Evolutionary conservation across 2,113 vertebrate genomes (phyloP).

Genomic region (Salvator merianae): DNA sequence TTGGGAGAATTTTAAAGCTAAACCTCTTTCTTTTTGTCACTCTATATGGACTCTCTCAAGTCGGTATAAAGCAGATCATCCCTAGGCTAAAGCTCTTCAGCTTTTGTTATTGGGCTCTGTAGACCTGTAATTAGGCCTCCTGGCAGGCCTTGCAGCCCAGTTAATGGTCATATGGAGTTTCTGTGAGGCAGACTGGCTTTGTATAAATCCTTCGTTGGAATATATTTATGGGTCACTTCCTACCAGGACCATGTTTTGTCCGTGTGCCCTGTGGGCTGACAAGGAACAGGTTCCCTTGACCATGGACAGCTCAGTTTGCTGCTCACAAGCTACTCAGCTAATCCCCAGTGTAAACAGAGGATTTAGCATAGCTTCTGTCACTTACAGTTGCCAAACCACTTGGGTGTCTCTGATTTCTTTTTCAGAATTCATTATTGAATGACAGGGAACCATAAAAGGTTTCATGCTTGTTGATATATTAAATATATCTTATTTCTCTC

Average conservation of each 20-base stretch:
- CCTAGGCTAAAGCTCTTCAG: conserved; percentile 95
- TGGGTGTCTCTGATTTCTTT: conserved; percentile 82
- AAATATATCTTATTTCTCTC: conserved; percentile 12
- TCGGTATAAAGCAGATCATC: conserved; percentile 99
- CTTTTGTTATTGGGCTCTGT: conserved; percentile 97
- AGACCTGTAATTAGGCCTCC: conserved; percentile 99
- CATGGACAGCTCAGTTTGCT: conserved; percentile 76
- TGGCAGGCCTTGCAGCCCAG: conserved; percentile 91
- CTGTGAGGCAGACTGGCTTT: conserved; percentile 88
- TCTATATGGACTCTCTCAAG: conserved; percentile 99
- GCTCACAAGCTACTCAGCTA: conserved; percentile 74
- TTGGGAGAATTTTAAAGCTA: conserved; percentile 93
- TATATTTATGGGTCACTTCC: conserved; percentile 98
- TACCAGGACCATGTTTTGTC: conserved; percentile 89
- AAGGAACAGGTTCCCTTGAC: conserved; percentile 84
- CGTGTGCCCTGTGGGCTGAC: conserved; percentile 77
- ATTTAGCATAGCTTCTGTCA: conserved; percentile 87
- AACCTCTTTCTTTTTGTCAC: conserved; percentile 87
- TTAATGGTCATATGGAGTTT: conserved; percentile 94
- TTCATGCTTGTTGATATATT: conserved; percentile 42
- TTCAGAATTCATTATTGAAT: conserved; percentile 71
- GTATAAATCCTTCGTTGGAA: conserved; percentile 88
- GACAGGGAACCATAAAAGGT: conserved; percentile 49
- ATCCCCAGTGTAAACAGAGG: conserved; percentile 90
- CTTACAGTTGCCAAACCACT: conserved; percentile 82